Percentiles rank a stretch among this genome's conserved stretches.
Evolutionary conservation across 2,113 vertebrate species (phyloP).

Genomic region (Gorsachius goisagi): DNA sequence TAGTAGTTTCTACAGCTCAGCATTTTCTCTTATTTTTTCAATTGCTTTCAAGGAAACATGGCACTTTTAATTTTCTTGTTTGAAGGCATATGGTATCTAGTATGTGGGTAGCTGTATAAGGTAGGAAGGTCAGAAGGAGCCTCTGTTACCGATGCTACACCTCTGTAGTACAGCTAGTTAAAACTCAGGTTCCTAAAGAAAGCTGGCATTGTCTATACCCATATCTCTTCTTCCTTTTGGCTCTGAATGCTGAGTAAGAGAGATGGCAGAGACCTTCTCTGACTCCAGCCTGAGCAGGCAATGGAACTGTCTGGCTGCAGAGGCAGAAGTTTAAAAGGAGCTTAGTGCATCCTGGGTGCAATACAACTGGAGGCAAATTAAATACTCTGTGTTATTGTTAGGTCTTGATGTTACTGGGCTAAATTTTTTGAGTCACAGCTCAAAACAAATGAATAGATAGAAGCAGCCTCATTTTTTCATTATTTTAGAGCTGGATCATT

Average conservation of each 20-base stretch:
- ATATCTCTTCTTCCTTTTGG: neutral
- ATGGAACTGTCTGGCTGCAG: neutral
- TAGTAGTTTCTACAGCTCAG: neutral
- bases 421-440: neutral
- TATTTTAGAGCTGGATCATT: neutral
- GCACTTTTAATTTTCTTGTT: neutral
- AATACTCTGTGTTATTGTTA: neutral
- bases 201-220: neutral
- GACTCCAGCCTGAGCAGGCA: no score
- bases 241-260: neutral
- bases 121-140: neutral
- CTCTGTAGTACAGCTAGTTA: neutral
- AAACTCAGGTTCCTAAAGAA: neutral
- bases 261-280: neutral
- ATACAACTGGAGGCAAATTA: neutral
- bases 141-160: neutral
- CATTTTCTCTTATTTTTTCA: neutral
- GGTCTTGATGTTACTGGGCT: neutral
- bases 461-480: neutral
- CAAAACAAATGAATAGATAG: neutral
- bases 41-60: neutral
- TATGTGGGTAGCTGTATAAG: neutral
- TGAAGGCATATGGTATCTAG: neutral
- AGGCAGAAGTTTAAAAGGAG: neutral
- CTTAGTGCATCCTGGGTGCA: neutral